phyloP scores from a whole-genome alignment of 2,888 invertebrate species.

The Spilarctia lutea region DNA sequence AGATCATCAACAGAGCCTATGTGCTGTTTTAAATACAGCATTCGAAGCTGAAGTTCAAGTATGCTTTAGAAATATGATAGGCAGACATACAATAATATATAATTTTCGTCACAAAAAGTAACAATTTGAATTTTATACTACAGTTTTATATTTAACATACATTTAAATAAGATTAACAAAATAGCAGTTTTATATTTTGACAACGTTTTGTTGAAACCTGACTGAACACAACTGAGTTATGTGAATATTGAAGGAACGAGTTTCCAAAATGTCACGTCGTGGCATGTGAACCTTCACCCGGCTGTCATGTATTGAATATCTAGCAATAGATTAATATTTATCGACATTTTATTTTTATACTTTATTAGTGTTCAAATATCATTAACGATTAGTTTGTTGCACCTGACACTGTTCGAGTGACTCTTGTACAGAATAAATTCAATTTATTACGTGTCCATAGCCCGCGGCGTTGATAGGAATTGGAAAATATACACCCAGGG shows the following conservation, averaged over 20 bases:
- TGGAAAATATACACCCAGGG: constrained; percentile 67
- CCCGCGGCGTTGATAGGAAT: constrained; percentile 68
- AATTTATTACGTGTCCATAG: constrained; percentile 55
- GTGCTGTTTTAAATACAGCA: neutral
- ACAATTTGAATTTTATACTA: neutral
- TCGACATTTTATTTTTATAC: constrained; percentile 78
- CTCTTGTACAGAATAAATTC: constrained; percentile 49
- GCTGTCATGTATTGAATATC: constrained; percentile 69
- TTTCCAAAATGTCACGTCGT: constrained; percentile 15
- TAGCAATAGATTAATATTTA: constrained; percentile 80
- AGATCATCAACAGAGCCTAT: no score
- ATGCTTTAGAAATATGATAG: no score
- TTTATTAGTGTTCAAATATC: constrained; percentile 82
- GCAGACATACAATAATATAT: no score
- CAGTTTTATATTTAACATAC: neutral
- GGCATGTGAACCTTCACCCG: constrained; percentile 65
- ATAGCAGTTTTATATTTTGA: neutral
- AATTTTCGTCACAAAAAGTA: no score
- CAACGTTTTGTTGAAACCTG: neutral
- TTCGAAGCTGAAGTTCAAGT: neutral
- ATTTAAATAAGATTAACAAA: neutral
- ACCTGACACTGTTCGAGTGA: constrained; percentile 61
- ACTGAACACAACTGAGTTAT: neutral
- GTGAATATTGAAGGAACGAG: neutral
- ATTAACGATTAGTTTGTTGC: constrained; percentile 79